phyloP scores from a whole-genome alignment of 2,113 vertebrate species.

The Uria aalge region DNA sequence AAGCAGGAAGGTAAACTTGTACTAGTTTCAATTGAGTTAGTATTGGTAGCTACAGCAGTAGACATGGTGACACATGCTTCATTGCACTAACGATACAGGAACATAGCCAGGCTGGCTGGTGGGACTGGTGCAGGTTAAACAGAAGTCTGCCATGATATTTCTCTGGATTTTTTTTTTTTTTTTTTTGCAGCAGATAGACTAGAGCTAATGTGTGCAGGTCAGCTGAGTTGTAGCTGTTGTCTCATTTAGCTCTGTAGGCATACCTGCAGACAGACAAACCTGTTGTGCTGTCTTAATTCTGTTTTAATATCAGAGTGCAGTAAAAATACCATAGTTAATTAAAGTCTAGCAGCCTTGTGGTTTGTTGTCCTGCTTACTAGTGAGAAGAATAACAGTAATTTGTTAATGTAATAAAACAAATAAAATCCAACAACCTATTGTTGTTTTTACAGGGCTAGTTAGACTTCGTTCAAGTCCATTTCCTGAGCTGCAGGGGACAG shows the following conservation, averaged over 20 bases:
- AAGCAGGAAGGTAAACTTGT: neutral
- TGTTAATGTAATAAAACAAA: neutral
- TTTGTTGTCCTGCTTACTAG: neutral
- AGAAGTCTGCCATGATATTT: neutral
- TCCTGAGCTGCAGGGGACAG: conserved; percentile 83
- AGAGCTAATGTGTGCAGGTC: neutral
- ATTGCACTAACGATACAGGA: neutral
- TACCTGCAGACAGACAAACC: neutral
- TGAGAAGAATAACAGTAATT: neutral
- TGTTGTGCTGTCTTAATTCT: neutral
- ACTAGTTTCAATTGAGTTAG: neutral
- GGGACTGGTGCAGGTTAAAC: neutral
- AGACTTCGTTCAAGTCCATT: conserved; percentile 83
- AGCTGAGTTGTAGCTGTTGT: neutral
- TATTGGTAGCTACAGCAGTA: neutral
- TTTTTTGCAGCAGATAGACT: neutral
- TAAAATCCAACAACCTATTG: neutral
- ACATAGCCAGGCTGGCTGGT: neutral
- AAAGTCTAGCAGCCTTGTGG: neutral
- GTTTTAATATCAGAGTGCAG: neutral
- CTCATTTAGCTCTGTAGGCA: neutral
- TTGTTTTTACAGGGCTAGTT: conserved; percentile 78
- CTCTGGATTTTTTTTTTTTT: neutral
- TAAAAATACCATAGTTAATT: neutral
- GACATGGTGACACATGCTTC: neutral